These are phyloP conservation scores for Gobio gobio DNA, from an alignment of 2,113 vertebrate species.

Conservation along the genomic window DNA sequence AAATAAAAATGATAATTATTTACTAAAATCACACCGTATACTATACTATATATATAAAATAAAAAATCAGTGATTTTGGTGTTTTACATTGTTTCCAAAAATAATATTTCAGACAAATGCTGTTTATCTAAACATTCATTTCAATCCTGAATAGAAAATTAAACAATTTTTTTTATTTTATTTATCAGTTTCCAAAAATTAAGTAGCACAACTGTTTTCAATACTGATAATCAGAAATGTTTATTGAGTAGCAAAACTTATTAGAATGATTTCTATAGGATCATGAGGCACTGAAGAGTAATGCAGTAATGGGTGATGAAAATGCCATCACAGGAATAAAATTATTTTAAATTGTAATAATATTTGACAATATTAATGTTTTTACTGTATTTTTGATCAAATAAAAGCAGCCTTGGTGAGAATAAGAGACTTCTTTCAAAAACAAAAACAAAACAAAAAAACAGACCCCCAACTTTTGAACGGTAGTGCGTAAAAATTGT, in stretches of 20 bases:
- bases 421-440: background rate
- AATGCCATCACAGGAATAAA: background rate
- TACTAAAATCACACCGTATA: background rate
- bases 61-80: too few species aligned
- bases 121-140: too few species aligned
- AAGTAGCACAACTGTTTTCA: too few species aligned
- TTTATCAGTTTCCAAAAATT: too few species aligned
- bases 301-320: background rate
- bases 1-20: background rate
- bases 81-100: too few species aligned
- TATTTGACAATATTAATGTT: background rate
- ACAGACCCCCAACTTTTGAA: too few species aligned
- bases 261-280: background rate
- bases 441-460: background rate
- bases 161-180: too few species aligned
- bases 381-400: background rate
- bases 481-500: background rate
- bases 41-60: too few species aligned
- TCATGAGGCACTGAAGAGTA: background rate
- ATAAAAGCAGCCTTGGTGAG: background rate
- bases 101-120: too few species aligned
- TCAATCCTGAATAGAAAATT: too few species aligned
- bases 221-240: too few species aligned
- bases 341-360: background rate
- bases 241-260: too few species aligned